Base-by-base conservation (phyloP, 53 echinoderm and acorn worm genomes). In the Hippasteria phrygiana region DNA sequence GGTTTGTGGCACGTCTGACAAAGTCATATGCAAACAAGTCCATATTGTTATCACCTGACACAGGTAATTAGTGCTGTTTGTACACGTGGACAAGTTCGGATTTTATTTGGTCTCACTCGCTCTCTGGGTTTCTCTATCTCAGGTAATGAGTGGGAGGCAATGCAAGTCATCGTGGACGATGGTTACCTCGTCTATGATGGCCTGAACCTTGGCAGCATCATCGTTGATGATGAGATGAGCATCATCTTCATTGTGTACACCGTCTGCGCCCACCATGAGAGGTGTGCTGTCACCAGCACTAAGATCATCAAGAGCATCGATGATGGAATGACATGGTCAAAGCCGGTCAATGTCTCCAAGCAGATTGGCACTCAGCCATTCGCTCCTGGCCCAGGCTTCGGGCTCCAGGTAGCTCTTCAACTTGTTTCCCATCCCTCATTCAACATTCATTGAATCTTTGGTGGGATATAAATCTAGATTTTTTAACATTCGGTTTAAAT, bases 361-460 rank as follows among this genome's bases (percentile, higher is more conserved):
- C 92, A 88, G 42, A 83, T 92, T 38, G 88, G 91, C 3, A 89
- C 89, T 29, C 76, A 77, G 66, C 73, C 77, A 42, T 91, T 93
- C 54, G 88, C 92, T 1, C 90, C 90, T 2, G 98, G 98, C 31
- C 98, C 98, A 22, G 98, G 98, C 13, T 93, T 87, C 67, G 98
- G 95, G 4, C 74, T 97, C 41, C 98, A 97, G 92, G 98, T 97
- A 65, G 6, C 6, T 55, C 18, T 22, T 59, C 59, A 59, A 55
- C 6, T 24, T 7, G n/a, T 59, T 59, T 20, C 1, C 6, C 2
- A 24, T 59, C 26, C 3, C 2, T 8, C 59, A 24, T 4, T 20
- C 2, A 20, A 20, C 8, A 18, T 26, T 18, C 3, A 59, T 5
- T 16, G 11, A 20, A 59, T 24, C 59, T 59, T 3, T 59, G 20